A percentile compares a stretch with the other conserved stretches of the same genome.
Conservation (phyloP, 1,140 invertebrate genomes). For the Pseudomyrmex pallidus region DNA sequence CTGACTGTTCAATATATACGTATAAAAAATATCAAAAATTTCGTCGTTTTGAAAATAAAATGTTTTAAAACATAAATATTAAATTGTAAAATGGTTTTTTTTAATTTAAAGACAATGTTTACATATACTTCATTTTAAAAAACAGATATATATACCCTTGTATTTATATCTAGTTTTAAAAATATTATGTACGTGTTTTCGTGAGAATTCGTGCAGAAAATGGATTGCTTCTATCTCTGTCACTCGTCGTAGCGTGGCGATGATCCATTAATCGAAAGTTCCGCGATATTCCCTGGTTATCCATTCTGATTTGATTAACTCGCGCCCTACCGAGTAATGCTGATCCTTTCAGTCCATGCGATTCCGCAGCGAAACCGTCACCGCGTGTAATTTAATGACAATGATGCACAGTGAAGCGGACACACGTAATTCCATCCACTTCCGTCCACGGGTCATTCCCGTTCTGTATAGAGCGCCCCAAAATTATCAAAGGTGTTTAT, state of each 20-base stretch:
- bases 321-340: constrained; percentile 24
- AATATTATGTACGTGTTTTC: constrained; percentile 13
- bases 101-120: neutral
- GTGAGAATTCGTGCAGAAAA: constrained; percentile 16
- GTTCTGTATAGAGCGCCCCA: neutral
- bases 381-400: constrained; percentile 54
- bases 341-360: constrained; percentile 19
- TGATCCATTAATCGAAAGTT: constrained; percentile 61
- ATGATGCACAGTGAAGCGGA: constrained; percentile 40
- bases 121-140: too few relatives aligned
- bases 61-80: neutral
- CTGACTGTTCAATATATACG: too few relatives aligned
- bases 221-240: constrained; percentile 27
- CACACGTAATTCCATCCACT: constrained; percentile 30
- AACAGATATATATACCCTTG: too few relatives aligned
- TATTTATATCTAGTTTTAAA: neutral
- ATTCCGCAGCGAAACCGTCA: constrained; percentile 23
- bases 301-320: constrained; percentile 55
- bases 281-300: constrained; percentile 37
- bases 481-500: neutral
- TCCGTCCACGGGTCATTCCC: neutral
- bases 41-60: neutral
- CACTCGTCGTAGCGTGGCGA: neutral
- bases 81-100: neutral
- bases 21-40: too few relatives aligned